A percentile compares a stretch with the other conserved stretches of the same genome.
These are phyloP conservation scores for Rhadinocentrus ornatus DNA, from an alignment of 2,797 vertebrate genomes.

Conservation along the genomic window DNA sequence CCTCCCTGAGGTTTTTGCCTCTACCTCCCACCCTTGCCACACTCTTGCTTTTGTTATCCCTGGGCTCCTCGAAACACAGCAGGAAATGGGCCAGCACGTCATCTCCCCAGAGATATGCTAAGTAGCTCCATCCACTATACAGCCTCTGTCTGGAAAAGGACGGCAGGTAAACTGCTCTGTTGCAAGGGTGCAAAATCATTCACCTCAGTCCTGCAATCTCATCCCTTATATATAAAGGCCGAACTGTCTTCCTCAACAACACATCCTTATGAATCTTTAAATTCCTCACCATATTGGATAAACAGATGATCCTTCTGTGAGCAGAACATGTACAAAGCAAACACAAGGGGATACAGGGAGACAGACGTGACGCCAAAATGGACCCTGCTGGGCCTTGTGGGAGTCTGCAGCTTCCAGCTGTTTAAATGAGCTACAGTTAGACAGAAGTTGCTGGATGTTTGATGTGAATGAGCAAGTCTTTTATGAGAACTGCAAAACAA, in stretches of 20 bases:
- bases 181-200: constrained; percentile 53
- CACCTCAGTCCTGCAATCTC: constrained; percentile 38
- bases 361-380: constrained; percentile 23
- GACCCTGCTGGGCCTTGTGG: constrained; percentile 30
- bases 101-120: constrained; percentile 53
- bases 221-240: constrained; percentile 66
- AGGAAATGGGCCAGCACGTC: constrained; percentile 53
- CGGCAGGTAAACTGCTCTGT: constrained; percentile 56
- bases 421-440: constrained; percentile 46
- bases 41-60: constrained; percentile 46
- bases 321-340: constrained; percentile 26
- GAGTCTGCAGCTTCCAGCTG: constrained; percentile 52
- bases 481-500: not conserved
- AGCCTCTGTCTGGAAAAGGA: constrained; percentile 50
- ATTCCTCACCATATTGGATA: constrained; percentile 28
- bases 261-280: constrained; percentile 50
- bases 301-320: constrained; percentile 50
- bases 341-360: constrained; percentile 21
- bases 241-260: constrained; percentile 11
- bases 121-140: constrained; percentile 46
- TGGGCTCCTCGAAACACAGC: constrained; percentile 33
- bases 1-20: constrained; percentile 42
- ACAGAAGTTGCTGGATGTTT: constrained; percentile 28
- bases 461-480: constrained; percentile 28
- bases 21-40: constrained; percentile 20